Conservation (phyloP, 2,888 invertebrate species). For the Octonoba sinensis region DNA sequence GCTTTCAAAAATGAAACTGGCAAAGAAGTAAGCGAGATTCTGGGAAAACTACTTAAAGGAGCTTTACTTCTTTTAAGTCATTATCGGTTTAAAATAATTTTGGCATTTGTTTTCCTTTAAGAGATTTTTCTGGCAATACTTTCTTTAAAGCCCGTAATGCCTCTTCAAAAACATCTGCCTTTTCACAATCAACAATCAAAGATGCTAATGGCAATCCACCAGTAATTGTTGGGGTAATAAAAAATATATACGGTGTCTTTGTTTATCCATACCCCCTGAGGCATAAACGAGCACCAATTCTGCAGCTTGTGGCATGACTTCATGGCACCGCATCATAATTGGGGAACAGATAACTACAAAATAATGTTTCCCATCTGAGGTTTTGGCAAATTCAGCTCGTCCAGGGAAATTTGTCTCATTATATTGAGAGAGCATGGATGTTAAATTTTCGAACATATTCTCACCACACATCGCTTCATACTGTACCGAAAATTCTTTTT, state of each 20-base stretch:
- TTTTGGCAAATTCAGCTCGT: too few relatives aligned
- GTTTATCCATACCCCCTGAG: neutral
- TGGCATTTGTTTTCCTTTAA: neutral
- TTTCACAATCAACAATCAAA: neutral
- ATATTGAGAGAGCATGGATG: too few relatives aligned
- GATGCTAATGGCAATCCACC: neutral
- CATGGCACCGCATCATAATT: neutral
- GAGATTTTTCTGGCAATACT: neutral
- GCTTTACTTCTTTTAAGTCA: neutral
- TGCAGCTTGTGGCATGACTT: neutral
- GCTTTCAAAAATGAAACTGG: neutral
- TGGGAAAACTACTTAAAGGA: neutral
- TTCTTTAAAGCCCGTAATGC: neutral
- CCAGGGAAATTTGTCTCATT: too few relatives aligned
- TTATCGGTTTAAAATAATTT: neutral
- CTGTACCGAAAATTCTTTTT: slow-evolving; percentile 5
- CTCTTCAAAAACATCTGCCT: neutral
- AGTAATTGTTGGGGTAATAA: neutral
- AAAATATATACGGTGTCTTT: neutral
- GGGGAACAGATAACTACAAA: neutral
- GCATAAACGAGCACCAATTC: neutral
- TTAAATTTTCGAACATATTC: too few relatives aligned
- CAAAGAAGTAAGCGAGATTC: neutral
- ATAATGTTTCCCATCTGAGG: neutral
- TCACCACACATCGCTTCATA: too few relatives aligned